A percentile compares a stretch with the other conserved stretches of the same genome.
Evolutionary conservation across 1,140 invertebrate genomes (phyloP).

Genomic region (Drosophila pectinifera): DNA sequence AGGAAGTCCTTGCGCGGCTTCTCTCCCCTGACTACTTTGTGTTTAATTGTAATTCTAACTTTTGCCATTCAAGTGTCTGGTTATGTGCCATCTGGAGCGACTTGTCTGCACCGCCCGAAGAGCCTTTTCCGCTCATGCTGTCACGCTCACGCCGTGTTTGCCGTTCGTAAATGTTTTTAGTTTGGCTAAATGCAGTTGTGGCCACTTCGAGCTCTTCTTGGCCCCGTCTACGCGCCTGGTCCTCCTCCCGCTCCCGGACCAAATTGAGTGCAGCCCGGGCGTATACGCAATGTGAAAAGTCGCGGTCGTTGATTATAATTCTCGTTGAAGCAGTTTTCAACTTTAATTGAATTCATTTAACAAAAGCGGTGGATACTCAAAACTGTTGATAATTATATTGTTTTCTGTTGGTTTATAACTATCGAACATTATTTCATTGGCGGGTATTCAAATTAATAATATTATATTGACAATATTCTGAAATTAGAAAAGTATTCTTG

Average conservation of each 20-base stretch:
- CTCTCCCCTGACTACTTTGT: constrained; percentile 15
- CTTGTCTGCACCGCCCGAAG: constrained; percentile 35
- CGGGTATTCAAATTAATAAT: no score
- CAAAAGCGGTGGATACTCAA: background rate
- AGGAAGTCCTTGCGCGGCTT: constrained; percentile 15
- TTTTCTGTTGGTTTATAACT: background rate
- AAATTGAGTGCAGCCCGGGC: constrained; percentile 15
- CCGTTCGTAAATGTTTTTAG: constrained; percentile 45
- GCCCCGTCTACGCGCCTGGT: constrained; percentile 4
- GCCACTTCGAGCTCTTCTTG: constrained; percentile 35
- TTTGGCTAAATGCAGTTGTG: constrained; percentile 52
- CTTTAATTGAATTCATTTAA: constrained; percentile 8
- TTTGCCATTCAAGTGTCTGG: constrained; percentile 41
- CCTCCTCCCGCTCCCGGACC: background rate
- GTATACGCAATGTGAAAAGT: constrained; percentile 30
- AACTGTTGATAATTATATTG: constrained; percentile 1
- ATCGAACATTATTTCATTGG: no score
- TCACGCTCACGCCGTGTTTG: constrained; percentile 37
- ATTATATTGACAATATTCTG: no score
- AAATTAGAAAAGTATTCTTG: no score
- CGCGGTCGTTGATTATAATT: constrained; percentile 27
- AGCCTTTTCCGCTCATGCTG: constrained; percentile 28
- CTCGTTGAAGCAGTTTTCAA: constrained; percentile 16
- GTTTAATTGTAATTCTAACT: constrained; percentile 55
- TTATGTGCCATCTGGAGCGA: constrained; percentile 45